Base-by-base conservation (phyloP, 1,140 invertebrate species). In the Drosophila saltans region DNA sequence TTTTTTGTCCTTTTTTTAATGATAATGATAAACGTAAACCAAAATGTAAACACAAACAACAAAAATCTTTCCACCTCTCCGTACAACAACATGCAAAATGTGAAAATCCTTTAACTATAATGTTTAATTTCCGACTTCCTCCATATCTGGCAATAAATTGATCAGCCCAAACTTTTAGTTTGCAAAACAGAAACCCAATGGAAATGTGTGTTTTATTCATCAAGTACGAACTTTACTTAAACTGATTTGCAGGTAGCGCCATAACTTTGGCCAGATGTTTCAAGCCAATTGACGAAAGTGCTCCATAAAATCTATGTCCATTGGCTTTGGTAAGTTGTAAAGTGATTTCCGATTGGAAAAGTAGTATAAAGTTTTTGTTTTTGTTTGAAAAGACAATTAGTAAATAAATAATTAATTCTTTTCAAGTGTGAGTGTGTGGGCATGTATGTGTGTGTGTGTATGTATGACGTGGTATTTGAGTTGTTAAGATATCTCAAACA, bases 161-260 rank as follows among this genome's bases (percentile, higher is more conserved):
- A 52, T 26, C 45, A 52, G 9, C 21, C 45, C 45, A 52, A 52
- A 52, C 45, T 52, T 52, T 52, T 52, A 52, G 45, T 52, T 52
- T 52, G 45, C 45, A 26, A 52, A 52, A 52, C 45, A 52, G 45
- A 52, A 21, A 24, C 9, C 21, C 45, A 26, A 52, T 26, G 2
- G 1, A 52, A 52, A 26, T 52, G 45, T 52, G 21, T 52, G 21
- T 52, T 52, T 52, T 26, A 26, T 52, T 52, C 3, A 6, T 1
- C 2, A 16, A 16, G 33, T 6, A 36, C 33, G 3, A 6, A 36
- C 4, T 30, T 30, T 3, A 30, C 28, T 2, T 30, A 3, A 3
- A 30, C 28, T 30, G 28, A 30, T 30, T 30, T 16, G 28, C 28
- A 30, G 28, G 28, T 0, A 30, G 2, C 28, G 4, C 4, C 2